Base-by-base conservation (phyloP, 2,797 vertebrate species). In the Gorsachius magnificus region DNA sequence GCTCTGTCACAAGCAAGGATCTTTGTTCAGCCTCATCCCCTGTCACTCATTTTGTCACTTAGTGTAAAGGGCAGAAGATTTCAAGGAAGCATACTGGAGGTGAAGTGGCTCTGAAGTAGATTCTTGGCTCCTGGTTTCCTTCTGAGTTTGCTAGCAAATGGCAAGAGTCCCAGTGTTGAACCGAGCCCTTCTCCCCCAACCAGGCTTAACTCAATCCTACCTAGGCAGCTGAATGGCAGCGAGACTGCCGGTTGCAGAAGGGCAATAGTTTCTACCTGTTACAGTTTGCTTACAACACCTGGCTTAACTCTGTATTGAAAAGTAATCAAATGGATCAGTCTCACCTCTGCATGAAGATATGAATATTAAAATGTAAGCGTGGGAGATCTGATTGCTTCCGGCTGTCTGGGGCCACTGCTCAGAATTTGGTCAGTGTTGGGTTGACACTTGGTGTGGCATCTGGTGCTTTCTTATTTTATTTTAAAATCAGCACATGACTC, bases 21-120 rank as follows among this genome's bases (percentile, higher is more conserved):
- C 54, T 88, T 76, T 68, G 24, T 28, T 85, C 74, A 91, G 46
- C 36, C 22, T 83, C 31, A 36, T 41, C 29, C 46, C 8, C 56
- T 79, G 29, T 51, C 72, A 29, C 17, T 63, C 11, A 35, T 84
- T 90, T 93, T 87, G 45, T 84, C 74, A 63, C 48, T 92, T 54
- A 38, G 17, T 82, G 25, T 86, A 76, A 78, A 12, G 51, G 38
- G 31, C 38, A 81, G 54, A 83, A 80, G 56, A 72, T 80, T 72
- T 83, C 2, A 2, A 75, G 41, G 54, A 69, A 69, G 35, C 14
- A 41, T 14, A 5, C 36, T 57, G 48, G 45, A 79, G 65, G 79
- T 36, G 60, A 72, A 63, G 35, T 63, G 50, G 25, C 54, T 83
- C 57, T 57, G 33, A 33, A 83, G 57, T 53, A 66, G 57, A 33